Base-by-base conservation (phyloP, 2,797 vertebrate genomes). In the Delichon dasypus region DNA sequence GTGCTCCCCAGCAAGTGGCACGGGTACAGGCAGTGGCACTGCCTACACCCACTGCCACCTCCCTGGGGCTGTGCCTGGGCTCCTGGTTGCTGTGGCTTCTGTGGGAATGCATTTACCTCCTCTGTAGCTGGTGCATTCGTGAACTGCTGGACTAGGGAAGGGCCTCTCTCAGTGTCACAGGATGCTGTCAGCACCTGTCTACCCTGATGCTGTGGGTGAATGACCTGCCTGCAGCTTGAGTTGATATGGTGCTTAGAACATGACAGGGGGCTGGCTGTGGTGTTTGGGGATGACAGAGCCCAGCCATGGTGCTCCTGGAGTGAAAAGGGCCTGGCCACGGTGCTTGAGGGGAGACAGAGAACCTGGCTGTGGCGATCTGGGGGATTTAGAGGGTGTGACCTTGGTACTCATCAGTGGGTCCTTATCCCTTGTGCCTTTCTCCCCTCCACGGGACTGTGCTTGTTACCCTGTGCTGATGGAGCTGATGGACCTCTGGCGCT, bases 81-180 rank as follows among this genome's bases (percentile, higher is more conserved):
- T 98, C 98, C 58, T 95, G 98, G 48, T 94, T 98, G 50, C 97
- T 98, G 91, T 97, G 96, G 87, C 98, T 98, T 9, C 95, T 99
- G 65, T 98, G 98, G 88, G 98, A 99, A 82, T 98, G 98, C 10
- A 95, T 98, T 44, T 99, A 98, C 89, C 97, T 99, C 81, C 98
- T 99, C 47, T 99, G 99, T 97, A 99, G 99, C 97, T 99, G 99
- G 99, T 99, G 99, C 95, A 97, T 99, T 91, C 98, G 95, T 58
- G 98, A 99, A 97, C 98, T 99, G 92, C 97, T 99, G 97, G 99
- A 99, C 92, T 99, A 94, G 71, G 19, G 40, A 54, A 42, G 2
- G 10, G 2, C 2, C 2, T 4, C 3, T 7, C 7, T 4, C 9
- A 10, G 14, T 6, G 8, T 29, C 11, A 1, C 30, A 6, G 82